Evolutionary conservation across 2,113 vertebrate genomes (phyloP).

Genomic region (Oceanodroma tethys): DNA sequence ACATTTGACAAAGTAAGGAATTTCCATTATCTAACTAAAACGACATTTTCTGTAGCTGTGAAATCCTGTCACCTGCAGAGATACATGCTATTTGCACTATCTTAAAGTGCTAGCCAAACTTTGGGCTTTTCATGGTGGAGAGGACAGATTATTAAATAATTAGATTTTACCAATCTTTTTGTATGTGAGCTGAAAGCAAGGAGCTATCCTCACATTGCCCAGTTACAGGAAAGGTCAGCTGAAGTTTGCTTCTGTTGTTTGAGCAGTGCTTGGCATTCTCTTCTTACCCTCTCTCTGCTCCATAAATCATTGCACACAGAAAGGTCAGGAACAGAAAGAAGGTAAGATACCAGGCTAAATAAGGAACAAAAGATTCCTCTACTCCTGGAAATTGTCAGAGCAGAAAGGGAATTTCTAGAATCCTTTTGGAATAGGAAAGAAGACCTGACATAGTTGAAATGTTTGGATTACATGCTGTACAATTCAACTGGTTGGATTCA

Average conservation of each 20-base stretch:
- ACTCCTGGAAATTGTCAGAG: not conserved
- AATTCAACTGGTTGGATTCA: not conserved
- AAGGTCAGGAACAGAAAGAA: conserved; percentile 30
- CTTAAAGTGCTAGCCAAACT: not conserved
- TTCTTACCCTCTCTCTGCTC: not conserved
- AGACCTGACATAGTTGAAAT: not conserved
- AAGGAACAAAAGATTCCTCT: not conserved
- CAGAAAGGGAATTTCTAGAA: not conserved
- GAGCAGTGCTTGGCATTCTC: not conserved
- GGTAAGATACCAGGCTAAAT: not conserved
- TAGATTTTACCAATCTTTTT: not conserved
- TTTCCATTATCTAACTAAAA: not conserved
- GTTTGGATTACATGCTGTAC: not conserved
- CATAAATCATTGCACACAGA: not conserved
- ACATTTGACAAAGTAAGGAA: not conserved
- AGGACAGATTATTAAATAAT: not conserved
- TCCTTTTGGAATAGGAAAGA: not conserved
- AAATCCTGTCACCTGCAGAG: not conserved
- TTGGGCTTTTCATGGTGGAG: not conserved
- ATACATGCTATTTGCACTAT: not conserved
- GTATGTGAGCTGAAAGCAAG: not conserved
- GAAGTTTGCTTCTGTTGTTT: not conserved
- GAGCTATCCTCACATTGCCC: not conserved
- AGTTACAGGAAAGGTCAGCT: not conserved
- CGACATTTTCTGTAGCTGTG: not conserved